phyloP scores from a whole-genome alignment of 2,113 vertebrate species.

The Alosa alosa region DNA sequence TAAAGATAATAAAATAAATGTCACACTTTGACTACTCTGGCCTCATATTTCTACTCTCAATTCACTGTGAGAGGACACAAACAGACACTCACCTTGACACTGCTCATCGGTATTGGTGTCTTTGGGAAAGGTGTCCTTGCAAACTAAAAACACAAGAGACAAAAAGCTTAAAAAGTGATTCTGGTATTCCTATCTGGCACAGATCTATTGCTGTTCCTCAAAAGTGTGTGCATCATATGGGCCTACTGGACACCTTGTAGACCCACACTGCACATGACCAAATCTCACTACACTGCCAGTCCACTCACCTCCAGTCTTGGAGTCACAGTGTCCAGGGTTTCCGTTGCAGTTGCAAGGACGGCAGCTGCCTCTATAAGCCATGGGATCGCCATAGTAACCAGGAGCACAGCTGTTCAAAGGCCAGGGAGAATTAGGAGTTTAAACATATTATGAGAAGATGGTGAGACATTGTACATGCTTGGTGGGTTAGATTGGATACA shows the following conservation, averaged over 20 bases:
- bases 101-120: conserved; percentile 76
- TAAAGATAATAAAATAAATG: not conserved
- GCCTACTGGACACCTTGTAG: not conserved
- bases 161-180: not conserved
- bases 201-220: too few species aligned
- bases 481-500: conserved; percentile 33
- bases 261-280: not conserved
- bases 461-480: not conserved
- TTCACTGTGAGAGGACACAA: not conserved
- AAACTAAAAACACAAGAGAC: conserved; percentile 69
- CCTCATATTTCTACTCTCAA: not conserved
- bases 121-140: conserved; percentile 79
- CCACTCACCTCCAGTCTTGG: conserved; percentile 82
- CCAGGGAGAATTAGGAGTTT: not conserved
- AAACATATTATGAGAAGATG: not conserved
- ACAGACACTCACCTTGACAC: conserved; percentile 78
- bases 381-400: conserved; percentile 88
- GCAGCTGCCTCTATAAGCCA: conserved; percentile 77
- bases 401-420: conserved; percentile 81
- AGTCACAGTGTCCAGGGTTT: conserved; percentile 77
- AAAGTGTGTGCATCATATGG: not conserved
- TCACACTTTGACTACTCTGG: not conserved
- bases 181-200: too few species aligned
- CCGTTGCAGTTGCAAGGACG: conserved; percentile 80
- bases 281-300: not conserved